Conservation (phyloP, 1,140 invertebrate species). For the Lepidostoma basale region DNA sequence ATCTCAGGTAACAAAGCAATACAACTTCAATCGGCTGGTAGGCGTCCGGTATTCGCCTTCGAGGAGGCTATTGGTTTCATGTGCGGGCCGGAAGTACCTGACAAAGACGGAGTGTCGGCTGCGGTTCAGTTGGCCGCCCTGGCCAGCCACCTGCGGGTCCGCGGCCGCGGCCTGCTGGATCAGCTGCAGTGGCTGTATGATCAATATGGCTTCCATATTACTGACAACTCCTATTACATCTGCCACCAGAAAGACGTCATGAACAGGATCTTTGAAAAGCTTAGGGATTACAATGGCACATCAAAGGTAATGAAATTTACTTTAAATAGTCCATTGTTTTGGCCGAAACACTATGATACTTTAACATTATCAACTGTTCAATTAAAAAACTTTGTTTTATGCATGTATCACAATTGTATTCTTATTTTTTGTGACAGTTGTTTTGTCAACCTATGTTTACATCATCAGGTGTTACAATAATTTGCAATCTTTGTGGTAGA, state of each 20-base stretch:
- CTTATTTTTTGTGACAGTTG: too few relatives aligned
- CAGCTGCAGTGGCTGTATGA: constrained; percentile 83
- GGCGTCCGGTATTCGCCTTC: constrained; percentile 90
- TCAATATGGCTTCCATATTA: constrained; percentile 86
- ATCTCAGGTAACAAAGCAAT: constrained; percentile 72
- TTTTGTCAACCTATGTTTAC: too few relatives aligned
- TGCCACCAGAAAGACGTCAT: constrained; percentile 79
- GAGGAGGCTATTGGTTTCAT: constrained; percentile 97
- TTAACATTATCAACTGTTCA: too few relatives aligned
- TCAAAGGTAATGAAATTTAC: constrained; percentile 64
- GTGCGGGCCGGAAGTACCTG: constrained; percentile 84
- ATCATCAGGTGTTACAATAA: too few relatives aligned
- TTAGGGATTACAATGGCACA: constrained; percentile 76
- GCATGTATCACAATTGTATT: too few relatives aligned
- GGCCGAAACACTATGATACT: too few relatives aligned
- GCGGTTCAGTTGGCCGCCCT: constrained; percentile 81
- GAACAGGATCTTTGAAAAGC: constrained; percentile 78
- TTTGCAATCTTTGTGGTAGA: too few relatives aligned
- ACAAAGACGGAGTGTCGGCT: constrained; percentile 95
- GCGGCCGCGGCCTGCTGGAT: constrained; percentile 70
- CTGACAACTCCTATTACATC: constrained; percentile 87
- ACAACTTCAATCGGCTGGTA: constrained; percentile 72
- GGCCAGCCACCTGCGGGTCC: constrained; percentile 73
- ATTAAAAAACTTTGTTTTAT: too few relatives aligned
- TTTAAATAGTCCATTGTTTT: too few relatives aligned